Evolutionary conservation across 2,888 invertebrate species (phyloP).

Genomic region (Glaucopsyche alexis): DNA sequence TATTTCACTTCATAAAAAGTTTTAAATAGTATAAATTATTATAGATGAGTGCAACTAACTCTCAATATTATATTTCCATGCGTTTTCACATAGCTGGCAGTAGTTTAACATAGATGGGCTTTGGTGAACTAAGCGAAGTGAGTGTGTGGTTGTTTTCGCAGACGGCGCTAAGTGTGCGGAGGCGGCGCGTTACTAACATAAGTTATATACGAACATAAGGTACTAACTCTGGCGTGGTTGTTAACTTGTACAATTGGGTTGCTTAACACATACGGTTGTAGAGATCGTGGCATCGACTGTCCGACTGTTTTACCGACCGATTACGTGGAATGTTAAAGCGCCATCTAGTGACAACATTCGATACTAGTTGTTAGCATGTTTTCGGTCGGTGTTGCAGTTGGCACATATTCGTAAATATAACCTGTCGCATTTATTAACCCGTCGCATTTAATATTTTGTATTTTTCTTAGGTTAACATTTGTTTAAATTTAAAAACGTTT

Average conservation of each 20-base stretch:
- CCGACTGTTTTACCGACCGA: background rate
- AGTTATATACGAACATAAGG: conserved; percentile 69
- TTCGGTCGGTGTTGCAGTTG: background rate
- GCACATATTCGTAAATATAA: background rate
- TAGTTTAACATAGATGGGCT: conserved; percentile 6
- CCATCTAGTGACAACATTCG: background rate
- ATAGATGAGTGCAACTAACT: too few relatives aligned
- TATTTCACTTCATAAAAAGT: too few relatives aligned
- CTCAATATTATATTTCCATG: background rate
- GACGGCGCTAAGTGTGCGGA: conserved; percentile 71
- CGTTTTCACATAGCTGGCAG: background rate
- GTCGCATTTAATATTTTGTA: conserved; percentile 11
- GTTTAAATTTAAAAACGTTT: background rate
- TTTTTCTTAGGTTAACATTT: background rate
- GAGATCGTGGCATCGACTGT: background rate
- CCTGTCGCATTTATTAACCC: background rate
- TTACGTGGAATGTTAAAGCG: background rate
- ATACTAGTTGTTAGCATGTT: background rate
- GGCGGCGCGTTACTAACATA: conserved; percentile 62
- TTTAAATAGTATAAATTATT: background rate
- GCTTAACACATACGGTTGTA: conserved; percentile 23
- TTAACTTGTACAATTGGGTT: conserved; percentile 67
- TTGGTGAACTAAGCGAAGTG: conserved; percentile 43
- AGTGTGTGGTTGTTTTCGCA: conserved; percentile 73
- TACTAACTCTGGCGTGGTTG: conserved; percentile 69